Evolutionary conservation across 2,797 vertebrate genomes (phyloP), one percentile per base, ranked within the genome.

Genomic region (Phaenicophaeus curvirostris): DNA sequence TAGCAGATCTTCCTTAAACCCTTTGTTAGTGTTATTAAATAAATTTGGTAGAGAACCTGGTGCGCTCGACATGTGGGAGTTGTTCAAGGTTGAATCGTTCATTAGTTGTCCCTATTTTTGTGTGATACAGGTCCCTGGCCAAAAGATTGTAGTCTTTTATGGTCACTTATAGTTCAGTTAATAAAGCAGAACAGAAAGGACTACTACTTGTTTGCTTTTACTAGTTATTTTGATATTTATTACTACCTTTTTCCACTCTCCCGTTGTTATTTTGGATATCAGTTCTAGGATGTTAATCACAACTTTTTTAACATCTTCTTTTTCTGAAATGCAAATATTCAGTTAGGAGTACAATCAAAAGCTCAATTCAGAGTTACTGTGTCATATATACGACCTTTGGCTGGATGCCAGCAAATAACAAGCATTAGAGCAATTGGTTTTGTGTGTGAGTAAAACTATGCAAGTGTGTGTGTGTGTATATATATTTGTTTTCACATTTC

Each of bases 311-410:
- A 61, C 55, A 25, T 63, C 68, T 92, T 87, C 13, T 48, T 93
- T 82, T 83, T 89, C 84, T 94, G 71, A 87, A 94, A 89, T 90
- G 35, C 41, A 94, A 88, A 87, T 67, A 67, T 44, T 87, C 61
- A 59, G 85, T 53, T 84, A 81, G 57, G 39, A 55, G 23, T 59
- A 58, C 54, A 90, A 89, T 48, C 25, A 85, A 62, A 93, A 61
- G 54, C 73, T 74, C 42, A 30, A 68, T 48, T 65, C 21, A 33
- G 48, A 75, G 54, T 35, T 42, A 59, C 7, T 11, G 1, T 46
- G 31, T 63, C 21, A 24, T 15, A 8, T 69, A 94, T 95, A 86
- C 84, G 78, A 30, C 75, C 68, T 24, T 33, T 87, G 80, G 57
- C 68, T 84, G 37, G 55, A 84, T 79, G 69, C 69, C 77, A 95